Evolutionary conservation across 2,113 vertebrate genomes (phyloP), one percentile per base, ranked within the genome.

Genomic region (Tetrao urogallus): DNA sequence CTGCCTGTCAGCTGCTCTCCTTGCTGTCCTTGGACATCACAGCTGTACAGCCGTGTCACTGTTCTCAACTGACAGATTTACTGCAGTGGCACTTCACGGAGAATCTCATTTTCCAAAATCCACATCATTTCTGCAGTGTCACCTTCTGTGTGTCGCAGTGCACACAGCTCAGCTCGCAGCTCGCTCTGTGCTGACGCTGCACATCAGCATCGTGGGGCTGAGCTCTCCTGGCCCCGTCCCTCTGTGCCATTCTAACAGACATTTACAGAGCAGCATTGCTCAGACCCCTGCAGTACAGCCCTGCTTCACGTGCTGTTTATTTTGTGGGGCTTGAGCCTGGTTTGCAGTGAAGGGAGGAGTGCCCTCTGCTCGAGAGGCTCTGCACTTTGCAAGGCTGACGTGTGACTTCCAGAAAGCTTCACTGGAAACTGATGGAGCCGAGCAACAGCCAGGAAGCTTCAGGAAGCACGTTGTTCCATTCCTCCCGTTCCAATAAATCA

Each of bases 111-210:
- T 85, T 25, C 75, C 79, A 14, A 84, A 54, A 45, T 25, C 30
- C 75, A 4, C 2, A 0, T 36, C 0, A 20, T 40, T 85, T 57
- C 43, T 47, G 45, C 50, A 47, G 67, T 66, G 28, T 60, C 1
- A 0, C 47, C n/a, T 67, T 75, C 71, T 28, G 24, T 1, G 13
- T 34, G 63, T 6, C 63, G n/a, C 63, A 43, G 66, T 43, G 40
- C 3, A 10, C 17, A 6, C 38, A n/a, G 56, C 60, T 8, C 52
- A 27, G 63, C 76, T 43, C 63, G 13, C 5, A 72, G 10, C 28
- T 36, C 11, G 0, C n/a, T 34, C 42, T 5, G 10, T 20, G 2
- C 8, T 1, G 0, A 4, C 0, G 0, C 66, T 47, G 61, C 43
- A 5, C 25, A 7, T 36, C 52, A 54, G 30, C 45, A 6, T 58